Percentiles rank a stretch among this genome's conserved stretches.
These are phyloP conservation scores for Saccostrea cuccullata DNA, from an alignment of 1,140 invertebrate species.

Conservation along the genomic window DNA sequence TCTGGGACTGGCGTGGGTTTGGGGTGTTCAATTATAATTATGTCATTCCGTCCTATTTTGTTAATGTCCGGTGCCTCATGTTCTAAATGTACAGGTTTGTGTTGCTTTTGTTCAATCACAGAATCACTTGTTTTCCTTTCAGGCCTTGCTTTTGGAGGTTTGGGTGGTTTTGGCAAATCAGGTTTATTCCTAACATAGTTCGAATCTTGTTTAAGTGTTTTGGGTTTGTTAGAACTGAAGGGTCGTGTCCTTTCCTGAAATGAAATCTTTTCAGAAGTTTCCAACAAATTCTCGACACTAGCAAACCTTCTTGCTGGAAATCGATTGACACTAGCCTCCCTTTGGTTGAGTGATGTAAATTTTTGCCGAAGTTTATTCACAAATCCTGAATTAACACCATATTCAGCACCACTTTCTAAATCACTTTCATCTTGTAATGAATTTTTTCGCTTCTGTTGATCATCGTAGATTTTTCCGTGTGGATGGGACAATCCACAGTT, in stretches of 20 bases:
- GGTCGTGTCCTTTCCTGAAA: conserved; percentile 17
- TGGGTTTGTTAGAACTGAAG: not conserved
- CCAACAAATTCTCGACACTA: conserved; percentile 73
- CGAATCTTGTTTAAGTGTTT: not conserved
- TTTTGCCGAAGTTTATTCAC: conserved; percentile 73
- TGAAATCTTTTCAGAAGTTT: conserved; percentile 31
- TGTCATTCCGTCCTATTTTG: conserved; percentile 69
- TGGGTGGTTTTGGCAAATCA: conserved; percentile 34
- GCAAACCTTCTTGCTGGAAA: conserved; percentile 63
- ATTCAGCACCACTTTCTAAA: conserved; percentile 61
- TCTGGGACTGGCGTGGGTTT: conserved; percentile 6
- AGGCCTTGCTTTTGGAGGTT: conserved; percentile 36
- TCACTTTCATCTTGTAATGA: conserved; percentile 4
- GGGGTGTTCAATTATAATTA: conserved; percentile 70
- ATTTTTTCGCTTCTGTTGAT: conserved; percentile 10
- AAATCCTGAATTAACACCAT: conserved; percentile 74
- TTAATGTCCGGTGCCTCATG: conserved; percentile 65
- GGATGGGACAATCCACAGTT: conserved; percentile 49
- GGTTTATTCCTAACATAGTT: conserved; percentile 31
- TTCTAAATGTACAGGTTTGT: conserved; percentile 46
- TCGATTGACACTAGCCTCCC: conserved; percentile 50
- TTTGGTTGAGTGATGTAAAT: conserved; percentile 68
- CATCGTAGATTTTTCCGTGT: conserved; percentile 45
- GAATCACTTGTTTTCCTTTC: conserved; percentile 28
- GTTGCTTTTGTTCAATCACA: not conserved